Conservation (phyloP, 2,113 vertebrate species). For the Lophotis ruficrista region DNA sequence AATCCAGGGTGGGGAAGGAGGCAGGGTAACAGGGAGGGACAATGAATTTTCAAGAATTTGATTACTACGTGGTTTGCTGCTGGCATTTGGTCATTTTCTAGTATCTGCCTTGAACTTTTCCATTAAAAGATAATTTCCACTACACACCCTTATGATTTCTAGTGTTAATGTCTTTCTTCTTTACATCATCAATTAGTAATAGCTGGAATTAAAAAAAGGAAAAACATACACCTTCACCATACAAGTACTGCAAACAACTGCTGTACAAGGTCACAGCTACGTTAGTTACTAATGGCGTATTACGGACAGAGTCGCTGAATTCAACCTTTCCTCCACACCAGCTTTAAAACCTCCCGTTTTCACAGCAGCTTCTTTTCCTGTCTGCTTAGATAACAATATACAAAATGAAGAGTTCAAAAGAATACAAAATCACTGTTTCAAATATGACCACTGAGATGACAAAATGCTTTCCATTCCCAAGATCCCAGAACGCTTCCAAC, state of each 20-base stretch:
- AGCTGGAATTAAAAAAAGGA: not conserved
- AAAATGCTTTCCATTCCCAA: not conserved
- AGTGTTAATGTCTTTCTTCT: not conserved
- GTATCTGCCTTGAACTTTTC: not conserved
- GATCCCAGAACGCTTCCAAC: not conserved
- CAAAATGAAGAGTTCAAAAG: not conserved
- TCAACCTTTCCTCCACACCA: not conserved
- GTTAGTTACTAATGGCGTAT: not conserved
- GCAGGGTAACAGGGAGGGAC: not conserved
- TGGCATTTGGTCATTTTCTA: not conserved
- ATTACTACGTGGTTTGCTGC: not conserved
- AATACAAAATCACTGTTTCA: not conserved
- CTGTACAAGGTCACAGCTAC: not conserved
- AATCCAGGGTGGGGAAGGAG: not conserved
- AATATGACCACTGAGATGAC: rapidly evolving
- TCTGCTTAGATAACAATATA: not conserved
- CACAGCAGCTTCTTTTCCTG: not conserved
- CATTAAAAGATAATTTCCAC: not conserved
- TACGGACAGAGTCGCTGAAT: rapidly evolving
- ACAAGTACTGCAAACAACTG: not conserved
- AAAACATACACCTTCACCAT: not conserved
- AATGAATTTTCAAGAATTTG: not conserved
- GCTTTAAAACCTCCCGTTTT: not conserved
- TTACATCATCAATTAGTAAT: not conserved
- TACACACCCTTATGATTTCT: not conserved